Base-by-base conservation (phyloP, 2,113 vertebrate species). In the Spea multiplicata region DNA sequence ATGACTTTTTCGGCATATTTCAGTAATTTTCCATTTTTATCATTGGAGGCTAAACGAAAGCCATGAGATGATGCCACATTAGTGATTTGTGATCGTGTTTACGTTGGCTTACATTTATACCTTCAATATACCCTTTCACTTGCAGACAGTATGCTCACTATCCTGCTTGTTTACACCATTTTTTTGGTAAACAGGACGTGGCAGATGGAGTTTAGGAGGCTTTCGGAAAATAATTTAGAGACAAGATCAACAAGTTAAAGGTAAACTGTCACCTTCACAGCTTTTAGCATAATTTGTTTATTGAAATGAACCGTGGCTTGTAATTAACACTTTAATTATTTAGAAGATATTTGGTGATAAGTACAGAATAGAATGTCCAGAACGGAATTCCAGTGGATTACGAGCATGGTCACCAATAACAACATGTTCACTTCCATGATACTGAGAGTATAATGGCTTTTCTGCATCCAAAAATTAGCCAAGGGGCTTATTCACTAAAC, bases 181-280 rank as follows among this genome's bases (percentile, higher is more conserved):
- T 53, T 30, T 48, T 73, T 8, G 45, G 45, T 62, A 74, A 74
- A 74, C 59, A 64, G 47, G 45, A 74, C 61, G 17, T 30, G 61
- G 61, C 61, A 64, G 17, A 64, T 5, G n/a, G n/a, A 64, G 61
- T 30, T 6, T 17, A 6, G 61, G 5, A 64, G 13, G 5, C 61
- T 30, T 3, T 30, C 61, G 5, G 8, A 59, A 59, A 59, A 1
- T 12, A 2, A 59, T 13, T 4, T 8, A 59, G 14, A 64, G 30
- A 64, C 17, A 17, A 30, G 30, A 30, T 30, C 30, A 30, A 30
- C 30, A 30, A 30, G 30, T 30, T 30, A 30, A 2, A 30, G 30
- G 30, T 1, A 30, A 30, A 30, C 30, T 30, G 30, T 30, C 30
- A 30, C 30, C 30, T 30, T 30, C 30, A 30, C 30, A 30, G 30